Percentiles rank a stretch among this genome's conserved stretches.
These are phyloP conservation scores for Plebejus argus DNA, from an alignment of 2,888 invertebrate species.

Conservation along the genomic window DNA sequence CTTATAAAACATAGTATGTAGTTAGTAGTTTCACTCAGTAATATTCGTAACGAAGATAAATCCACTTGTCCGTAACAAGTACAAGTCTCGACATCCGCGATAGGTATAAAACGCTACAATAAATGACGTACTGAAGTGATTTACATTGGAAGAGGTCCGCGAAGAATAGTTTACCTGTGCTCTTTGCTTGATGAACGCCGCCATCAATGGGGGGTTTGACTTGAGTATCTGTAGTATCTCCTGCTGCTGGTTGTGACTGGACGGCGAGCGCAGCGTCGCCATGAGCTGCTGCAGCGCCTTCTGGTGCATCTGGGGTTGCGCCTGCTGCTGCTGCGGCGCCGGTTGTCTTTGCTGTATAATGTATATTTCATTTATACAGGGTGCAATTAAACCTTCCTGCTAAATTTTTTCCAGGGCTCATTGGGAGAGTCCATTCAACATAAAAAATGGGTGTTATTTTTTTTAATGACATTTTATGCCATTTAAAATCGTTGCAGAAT, in stretches of 20 bases:
- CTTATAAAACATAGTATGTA: background rate
- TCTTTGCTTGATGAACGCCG: slow-evolving; percentile 95
- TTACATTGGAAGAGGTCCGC: background rate
- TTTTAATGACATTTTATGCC: too few relatives aligned
- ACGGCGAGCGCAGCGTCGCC: slow-evolving; percentile 93
- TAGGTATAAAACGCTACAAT: background rate
- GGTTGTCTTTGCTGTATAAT: slow-evolving; percentile 52
- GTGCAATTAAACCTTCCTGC: too few relatives aligned
- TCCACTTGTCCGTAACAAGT: background rate
- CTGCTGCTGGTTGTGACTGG: slow-evolving; percentile 95
- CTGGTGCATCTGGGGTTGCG: slow-evolving; percentile 68
- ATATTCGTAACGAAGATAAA: background rate
- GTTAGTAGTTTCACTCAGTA: background rate
- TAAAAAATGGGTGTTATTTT: too few relatives aligned
- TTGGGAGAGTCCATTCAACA: too few relatives aligned
- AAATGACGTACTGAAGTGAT: too few relatives aligned
- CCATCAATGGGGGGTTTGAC: slow-evolving; percentile 96
- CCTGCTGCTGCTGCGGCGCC: slow-evolving; percentile 68
- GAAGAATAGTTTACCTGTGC: slow-evolving; percentile 79
- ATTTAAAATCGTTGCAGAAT: too few relatives aligned
- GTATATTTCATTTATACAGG: background rate
- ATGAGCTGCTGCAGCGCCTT: slow-evolving; percentile 92
- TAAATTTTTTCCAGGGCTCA: too few relatives aligned
- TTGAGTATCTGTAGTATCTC: slow-evolving; percentile 94
- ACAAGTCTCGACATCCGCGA: background rate